Evolutionary conservation across 2,888 invertebrate species (phyloP).

Genomic region (Oegoconia quadripuncta): DNA sequence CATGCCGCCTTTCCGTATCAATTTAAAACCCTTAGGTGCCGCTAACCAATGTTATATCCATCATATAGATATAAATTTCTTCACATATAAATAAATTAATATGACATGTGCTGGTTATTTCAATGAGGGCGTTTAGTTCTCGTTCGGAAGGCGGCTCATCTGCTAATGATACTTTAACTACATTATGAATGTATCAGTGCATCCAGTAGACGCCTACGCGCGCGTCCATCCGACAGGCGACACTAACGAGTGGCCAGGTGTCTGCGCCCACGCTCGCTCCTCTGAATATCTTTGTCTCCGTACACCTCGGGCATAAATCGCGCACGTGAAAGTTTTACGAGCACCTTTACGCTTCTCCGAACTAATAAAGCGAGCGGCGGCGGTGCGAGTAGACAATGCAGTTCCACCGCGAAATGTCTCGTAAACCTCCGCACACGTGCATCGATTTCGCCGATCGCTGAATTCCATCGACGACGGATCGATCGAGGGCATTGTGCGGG

Average conservation of each 20-base stretch:
- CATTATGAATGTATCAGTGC: constrained; percentile 15
- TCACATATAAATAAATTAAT: constrained; percentile 4
- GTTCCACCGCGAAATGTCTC: constrained; percentile 60
- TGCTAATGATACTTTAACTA: constrained; percentile 4
- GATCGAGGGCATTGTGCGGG: constrained; percentile 78
- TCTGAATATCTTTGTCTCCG: constrained; percentile 71
- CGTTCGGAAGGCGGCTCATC: constrained; percentile 2
- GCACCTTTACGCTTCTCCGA: constrained; percentile 70
- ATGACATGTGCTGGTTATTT: neutral
- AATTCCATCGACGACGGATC: constrained; percentile 70
- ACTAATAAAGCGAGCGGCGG: constrained; percentile 57
- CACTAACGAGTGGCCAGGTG: constrained; percentile 76
- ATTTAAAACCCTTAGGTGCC: constrained; percentile 43
- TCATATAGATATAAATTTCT: neutral
- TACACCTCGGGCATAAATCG: constrained; percentile 68
- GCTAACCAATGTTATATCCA: constrained; percentile 2
- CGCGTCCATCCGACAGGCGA: constrained; percentile 50
- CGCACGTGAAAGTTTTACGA: constrained; percentile 77
- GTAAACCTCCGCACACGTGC: constrained; percentile 62
- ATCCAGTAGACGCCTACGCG: constrained; percentile 31
- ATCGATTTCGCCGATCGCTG: constrained; percentile 70
- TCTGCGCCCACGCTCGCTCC: constrained; percentile 70
- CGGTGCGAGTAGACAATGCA: constrained; percentile 60
- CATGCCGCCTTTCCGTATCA: constrained; percentile 54
- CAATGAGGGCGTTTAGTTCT: neutral